Conservation (phyloP, 2,113 vertebrate genomes). For the Gallinago undulata region DNA sequence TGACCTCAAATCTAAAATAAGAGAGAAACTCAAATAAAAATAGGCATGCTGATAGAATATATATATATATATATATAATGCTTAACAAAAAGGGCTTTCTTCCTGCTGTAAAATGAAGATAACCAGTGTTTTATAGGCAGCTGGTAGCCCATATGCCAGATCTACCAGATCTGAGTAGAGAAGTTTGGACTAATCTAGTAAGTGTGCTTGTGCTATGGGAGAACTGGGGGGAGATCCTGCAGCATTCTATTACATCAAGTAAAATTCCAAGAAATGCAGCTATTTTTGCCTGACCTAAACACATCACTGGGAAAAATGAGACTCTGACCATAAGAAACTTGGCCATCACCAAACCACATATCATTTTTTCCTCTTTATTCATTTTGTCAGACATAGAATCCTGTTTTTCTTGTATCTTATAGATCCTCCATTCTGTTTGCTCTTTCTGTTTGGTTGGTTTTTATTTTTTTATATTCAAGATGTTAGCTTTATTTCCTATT, state of each 20-base stretch:
- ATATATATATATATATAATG: background rate
- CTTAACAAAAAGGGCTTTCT: slow-evolving; percentile 1
- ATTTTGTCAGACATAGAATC: background rate
- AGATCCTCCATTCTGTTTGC: background rate
- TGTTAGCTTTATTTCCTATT: background rate
- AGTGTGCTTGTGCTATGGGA: background rate
- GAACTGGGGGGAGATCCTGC: background rate
- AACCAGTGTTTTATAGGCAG: background rate
- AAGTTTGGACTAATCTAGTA: background rate
- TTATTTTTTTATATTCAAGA: background rate
- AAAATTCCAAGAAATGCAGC: background rate
- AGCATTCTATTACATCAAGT: background rate
- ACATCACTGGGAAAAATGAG: background rate
- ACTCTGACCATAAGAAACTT: background rate
- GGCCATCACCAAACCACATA: background rate
- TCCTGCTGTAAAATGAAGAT: background rate
- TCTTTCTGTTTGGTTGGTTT: background rate
- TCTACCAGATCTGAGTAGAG: slow-evolving; percentile 2
- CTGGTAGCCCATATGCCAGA: slow-evolving; percentile 38
- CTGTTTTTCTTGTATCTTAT: background rate
- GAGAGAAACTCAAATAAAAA: slow-evolving; percentile 12
- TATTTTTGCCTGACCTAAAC: background rate
- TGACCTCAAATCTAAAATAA: background rate
- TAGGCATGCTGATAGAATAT: background rate
- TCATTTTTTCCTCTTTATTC: background rate